Conservation (phyloP, 2,797 vertebrate species). For the Cuniculus paca region DNA sequence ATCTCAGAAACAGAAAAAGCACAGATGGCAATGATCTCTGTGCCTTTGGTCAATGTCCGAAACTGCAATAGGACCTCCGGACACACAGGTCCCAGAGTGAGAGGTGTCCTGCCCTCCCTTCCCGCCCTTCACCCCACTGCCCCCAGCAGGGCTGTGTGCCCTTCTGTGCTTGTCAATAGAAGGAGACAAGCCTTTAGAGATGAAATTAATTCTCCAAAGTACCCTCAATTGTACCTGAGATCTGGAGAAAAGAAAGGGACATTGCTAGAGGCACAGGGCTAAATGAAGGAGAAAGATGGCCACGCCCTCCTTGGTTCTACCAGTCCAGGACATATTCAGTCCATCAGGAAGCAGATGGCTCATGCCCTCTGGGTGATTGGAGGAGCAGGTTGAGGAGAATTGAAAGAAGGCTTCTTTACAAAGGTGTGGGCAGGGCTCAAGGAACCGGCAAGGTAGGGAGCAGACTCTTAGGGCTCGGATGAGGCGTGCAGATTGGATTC, state of each 20-base stretch:
- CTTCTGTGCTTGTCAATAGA: neutral
- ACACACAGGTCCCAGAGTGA: neutral
- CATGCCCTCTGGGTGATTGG: neutral
- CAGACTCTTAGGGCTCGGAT: too few relatives aligned
- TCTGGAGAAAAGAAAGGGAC: neutral
- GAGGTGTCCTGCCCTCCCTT: neutral
- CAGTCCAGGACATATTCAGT: neutral
- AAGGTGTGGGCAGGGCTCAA: neutral
- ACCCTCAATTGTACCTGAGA: neutral
- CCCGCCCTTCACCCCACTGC: neutral
- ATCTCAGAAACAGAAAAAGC: neutral
- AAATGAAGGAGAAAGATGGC: neutral
- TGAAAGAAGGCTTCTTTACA: neutral
- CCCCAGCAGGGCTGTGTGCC: neutral
- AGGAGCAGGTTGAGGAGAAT: neutral
- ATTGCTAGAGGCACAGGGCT: neutral
- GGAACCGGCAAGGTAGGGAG: neutral
- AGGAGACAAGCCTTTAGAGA: neutral
- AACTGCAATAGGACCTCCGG: neutral
- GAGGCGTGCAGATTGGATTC: neutral
- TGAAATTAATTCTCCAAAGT: neutral
- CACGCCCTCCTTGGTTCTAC: fast-evolving
- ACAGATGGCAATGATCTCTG: neutral
- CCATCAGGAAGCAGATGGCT: neutral
- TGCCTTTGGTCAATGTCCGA: neutral